Percentiles rank a stretch among this genome's conserved stretches.
phyloP scores from a whole-genome alignment of 2,797 vertebrate species.

The Brachyrhaphis roseni region DNA sequence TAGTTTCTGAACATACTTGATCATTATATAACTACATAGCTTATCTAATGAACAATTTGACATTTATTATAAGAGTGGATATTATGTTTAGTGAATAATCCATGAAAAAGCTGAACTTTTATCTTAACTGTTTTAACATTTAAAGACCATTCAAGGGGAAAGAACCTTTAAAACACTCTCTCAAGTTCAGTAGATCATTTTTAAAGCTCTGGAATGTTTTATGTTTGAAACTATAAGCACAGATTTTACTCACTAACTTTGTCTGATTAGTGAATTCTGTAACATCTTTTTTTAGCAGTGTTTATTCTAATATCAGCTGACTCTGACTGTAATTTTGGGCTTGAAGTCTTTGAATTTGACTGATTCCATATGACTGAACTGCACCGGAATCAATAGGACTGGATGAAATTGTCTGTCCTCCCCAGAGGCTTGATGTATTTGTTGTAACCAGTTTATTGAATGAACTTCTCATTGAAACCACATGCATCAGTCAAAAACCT shows the following conservation, averaged over 20 bases:
- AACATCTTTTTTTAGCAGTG: constrained; percentile 9
- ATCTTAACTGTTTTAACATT: background rate
- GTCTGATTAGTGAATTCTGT: constrained; percentile 31
- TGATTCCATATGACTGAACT: too few relatives aligned
- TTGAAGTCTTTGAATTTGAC: too few relatives aligned
- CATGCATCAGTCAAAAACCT: too few relatives aligned
- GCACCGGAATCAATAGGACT: too few relatives aligned
- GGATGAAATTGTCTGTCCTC: too few relatives aligned
- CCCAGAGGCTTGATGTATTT: too few relatives aligned
- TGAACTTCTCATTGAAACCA: too few relatives aligned
- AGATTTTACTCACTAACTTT: too few relatives aligned
- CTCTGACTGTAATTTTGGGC: background rate
- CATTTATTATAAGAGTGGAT: background rate
- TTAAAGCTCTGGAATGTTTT: background rate
- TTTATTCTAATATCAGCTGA: background rate
- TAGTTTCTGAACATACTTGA: background rate
- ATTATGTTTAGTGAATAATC: background rate
- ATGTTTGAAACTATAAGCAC: background rate
- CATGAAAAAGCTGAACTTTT: background rate
- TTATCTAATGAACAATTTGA: background rate
- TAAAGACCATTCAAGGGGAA: background rate
- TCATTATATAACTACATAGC: background rate
- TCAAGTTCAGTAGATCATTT: background rate
- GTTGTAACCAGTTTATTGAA: too few relatives aligned
- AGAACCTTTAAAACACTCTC: background rate